Evolutionary conservation across 2,113 vertebrate species (phyloP), one percentile per base, ranked within the genome.

Genomic region (Ceyx melanurus): DNA sequence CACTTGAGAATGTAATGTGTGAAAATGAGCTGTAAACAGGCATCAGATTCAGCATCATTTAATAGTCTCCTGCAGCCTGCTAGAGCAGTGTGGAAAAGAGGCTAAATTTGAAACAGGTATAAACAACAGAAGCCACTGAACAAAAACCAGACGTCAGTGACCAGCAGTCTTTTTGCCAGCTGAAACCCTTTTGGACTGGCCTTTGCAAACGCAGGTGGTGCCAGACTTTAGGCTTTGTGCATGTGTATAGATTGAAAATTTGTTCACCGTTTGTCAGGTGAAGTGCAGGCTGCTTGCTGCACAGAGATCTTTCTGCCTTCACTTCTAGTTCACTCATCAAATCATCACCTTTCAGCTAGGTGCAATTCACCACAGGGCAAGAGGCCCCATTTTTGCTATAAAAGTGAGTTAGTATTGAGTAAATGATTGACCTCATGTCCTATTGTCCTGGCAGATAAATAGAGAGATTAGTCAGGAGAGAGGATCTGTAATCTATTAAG

Each of bases 371-470:
- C 16, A 29, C 57, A 3, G 56, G 40, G 31, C 17, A 50, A 66
- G 10, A 17, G 16, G 51, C 67, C 60, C 29, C 6, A 4, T 17
- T 78, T 87, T 62, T 57, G 66, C n/a, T 3, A 26, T 28, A 31
- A 45, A 86, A 92, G 65, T 53, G 84, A 91, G 40, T 82, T 79
- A 62, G 18, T 42, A 21, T 50, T 23, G 35, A 90, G 65, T 83
- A 68, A 97, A 95, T 90, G 29, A 91, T 82, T 92, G 78, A 96
- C 88, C 68, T 74, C 20, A 17, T 68, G 28, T 83, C n/a, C 70
- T 46, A 29, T 9, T 94, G 56, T 71, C 53, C 54, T 86, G 71
- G 37, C 25, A 83, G 72, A 84, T 81, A 81, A 89, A 89, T 17
- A 89, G 91, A 94, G 70, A 67, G 92, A 86, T 88, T 73, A 91